Evolutionary conservation across 2,888 invertebrate species (phyloP), one percentile per base, ranked within the genome.

Genomic region (Pristionchus japonicus): DNA sequence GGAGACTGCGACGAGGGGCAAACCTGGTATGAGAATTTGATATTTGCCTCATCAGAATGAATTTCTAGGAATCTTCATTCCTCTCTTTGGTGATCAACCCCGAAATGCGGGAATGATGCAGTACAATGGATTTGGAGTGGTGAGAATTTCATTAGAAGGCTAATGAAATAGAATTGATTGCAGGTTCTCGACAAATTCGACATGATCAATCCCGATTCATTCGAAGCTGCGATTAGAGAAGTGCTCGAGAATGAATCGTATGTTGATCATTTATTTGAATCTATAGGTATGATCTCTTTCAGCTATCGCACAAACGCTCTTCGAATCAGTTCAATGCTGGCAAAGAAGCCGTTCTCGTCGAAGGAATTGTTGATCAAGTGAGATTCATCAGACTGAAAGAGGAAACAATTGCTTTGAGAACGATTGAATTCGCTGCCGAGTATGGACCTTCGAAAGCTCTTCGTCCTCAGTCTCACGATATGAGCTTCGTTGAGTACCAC

Each of bases 351-450:
- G 15, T 77, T 77, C 43, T 11, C 77, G 1, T 77, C 77, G 43
- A 77, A 34, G 77, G 77, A 77, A 77, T 27, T 77, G n/a, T 3
- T 77, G 27, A 47, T 77, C 43, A 77, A 77, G 77, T 77, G 43
- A 47, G 77, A n/a, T 31, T 31, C 6, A 74, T 20, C 6, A 3
- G 17, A 40, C 6, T 27, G 37, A 40, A 20, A n/a, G 43, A 9
- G n/a, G 15, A 43, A n/a, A 4, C 9, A 23, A 47, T 43, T 9
- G 3, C 52, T 20, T 77, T 47, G 43, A 77, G 77, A 47, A 77
- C 77, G 6, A 43, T 83, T 20, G 83, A 83, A 83, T 83, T 83
- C 83, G 83, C 83, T 52, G 83, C 83, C 23, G 83, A 83, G 27
- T 83, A 52, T n/a, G 83, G 83, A n/a, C 83, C 83, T 17, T 83